Evolutionary conservation across 92 coral and sea anemone species (phyloP).

Genomic region (Plumapathes pennacea): DNA sequence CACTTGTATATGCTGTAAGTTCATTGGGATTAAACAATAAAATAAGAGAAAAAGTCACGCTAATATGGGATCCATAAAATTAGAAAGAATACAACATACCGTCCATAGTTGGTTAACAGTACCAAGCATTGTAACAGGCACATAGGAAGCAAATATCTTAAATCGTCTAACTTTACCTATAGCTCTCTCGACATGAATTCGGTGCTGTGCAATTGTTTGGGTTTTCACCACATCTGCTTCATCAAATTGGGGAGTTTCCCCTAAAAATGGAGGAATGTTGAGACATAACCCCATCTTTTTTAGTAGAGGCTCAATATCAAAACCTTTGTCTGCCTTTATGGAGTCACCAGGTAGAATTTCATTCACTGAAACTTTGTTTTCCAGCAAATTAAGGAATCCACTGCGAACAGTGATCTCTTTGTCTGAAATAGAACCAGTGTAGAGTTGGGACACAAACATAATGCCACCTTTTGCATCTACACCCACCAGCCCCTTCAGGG

Average conservation of each 20-base stretch:
- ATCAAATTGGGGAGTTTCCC: slow-evolving; percentile 17
- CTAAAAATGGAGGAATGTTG: slow-evolving; percentile 19
- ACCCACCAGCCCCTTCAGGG: slow-evolving; percentile 40
- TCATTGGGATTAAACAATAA: too few relatives aligned
- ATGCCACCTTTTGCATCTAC: slow-evolving; percentile 60
- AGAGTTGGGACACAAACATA: slow-evolving; percentile 44
- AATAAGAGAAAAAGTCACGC: slow-evolving; percentile 1
- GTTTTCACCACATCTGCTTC: slow-evolving; percentile 45
- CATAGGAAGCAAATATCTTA: slow-evolving; percentile 30
- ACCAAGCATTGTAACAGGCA: slow-evolving; percentile 54
- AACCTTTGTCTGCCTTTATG: slow-evolving; percentile 39
- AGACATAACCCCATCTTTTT: neutral
- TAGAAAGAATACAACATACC: slow-evolving; percentile 16
- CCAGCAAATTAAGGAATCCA: slow-evolving; percentile 6
- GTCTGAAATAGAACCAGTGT: slow-evolving; percentile 51
- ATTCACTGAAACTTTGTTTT: slow-evolving; percentile 6
- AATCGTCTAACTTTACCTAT: slow-evolving; percentile 49
- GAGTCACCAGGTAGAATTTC: slow-evolving; percentile 31
- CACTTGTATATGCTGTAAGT: too few relatives aligned
- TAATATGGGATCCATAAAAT: slow-evolving; percentile 34
- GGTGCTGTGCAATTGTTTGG: slow-evolving; percentile 34
- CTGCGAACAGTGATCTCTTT: neutral
- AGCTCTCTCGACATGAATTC: slow-evolving; percentile 47
- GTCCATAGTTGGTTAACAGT: slow-evolving; percentile 30
- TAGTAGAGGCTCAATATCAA: slow-evolving; percentile 17